Conservation (phyloP, 2,888 invertebrate species). For the Macaria liturata region DNA sequence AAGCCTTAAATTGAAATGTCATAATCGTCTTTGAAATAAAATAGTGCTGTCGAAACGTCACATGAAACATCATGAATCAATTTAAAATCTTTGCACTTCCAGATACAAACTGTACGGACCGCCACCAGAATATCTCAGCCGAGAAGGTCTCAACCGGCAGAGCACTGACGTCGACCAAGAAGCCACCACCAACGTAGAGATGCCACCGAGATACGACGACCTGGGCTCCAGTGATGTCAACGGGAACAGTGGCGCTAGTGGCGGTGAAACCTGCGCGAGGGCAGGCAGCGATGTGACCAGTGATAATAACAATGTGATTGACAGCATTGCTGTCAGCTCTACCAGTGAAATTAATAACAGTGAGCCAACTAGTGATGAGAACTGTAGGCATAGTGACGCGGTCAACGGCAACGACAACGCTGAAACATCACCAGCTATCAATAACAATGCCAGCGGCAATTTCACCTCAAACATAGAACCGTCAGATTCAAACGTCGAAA, state of each 20-base stretch:
- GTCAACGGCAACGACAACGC: background rate
- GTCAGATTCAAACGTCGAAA: constrained; percentile 35
- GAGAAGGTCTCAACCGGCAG: constrained; percentile 51
- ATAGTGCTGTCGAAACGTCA: too few species aligned
- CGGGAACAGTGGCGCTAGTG: constrained; percentile 14
- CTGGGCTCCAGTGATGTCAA: constrained; percentile 36
- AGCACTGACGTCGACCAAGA: constrained; percentile 50
- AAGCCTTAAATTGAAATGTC: too few species aligned
- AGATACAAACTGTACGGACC: constrained; percentile 72
- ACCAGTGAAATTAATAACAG: background rate
- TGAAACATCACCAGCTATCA: background rate
- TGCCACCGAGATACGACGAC: constrained; percentile 74
- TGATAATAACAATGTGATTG: background rate
- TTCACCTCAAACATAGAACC: constrained; percentile 9
- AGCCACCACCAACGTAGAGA: constrained; percentile 62
- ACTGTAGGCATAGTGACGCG: background rate
- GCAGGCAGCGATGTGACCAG: background rate
- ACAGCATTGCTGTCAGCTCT: background rate
- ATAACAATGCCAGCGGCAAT: constrained; percentile 8
- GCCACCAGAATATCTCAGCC: constrained; percentile 68
- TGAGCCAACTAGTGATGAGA: background rate
- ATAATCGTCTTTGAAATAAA: too few species aligned
- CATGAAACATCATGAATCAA: too few species aligned
- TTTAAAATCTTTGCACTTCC: too few species aligned
- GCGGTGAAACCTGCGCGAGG: background rate